A percentile compares a stretch with the other conserved stretches of the same genome.
phyloP scores from a whole-genome alignment of 2,888 invertebrate genomes.

The Chaetogeoica ovagalla region DNA sequence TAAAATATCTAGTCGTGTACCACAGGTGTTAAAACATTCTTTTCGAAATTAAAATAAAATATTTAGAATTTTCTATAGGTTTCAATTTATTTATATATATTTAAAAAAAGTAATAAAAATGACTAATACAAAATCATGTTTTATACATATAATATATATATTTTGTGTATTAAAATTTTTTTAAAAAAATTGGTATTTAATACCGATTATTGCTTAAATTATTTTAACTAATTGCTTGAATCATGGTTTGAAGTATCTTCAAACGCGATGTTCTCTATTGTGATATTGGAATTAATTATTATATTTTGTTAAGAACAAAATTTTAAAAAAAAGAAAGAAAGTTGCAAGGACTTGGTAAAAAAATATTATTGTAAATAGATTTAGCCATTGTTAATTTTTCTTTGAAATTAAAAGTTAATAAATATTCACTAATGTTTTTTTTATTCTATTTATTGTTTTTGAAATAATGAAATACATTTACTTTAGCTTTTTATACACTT shows the following conservation, averaged over 20 bases:
- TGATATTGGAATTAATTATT: slow-evolving; percentile 49
- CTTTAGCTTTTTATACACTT: slow-evolving; percentile 13
- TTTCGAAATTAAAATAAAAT: slow-evolving; percentile 40
- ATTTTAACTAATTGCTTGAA: slow-evolving; percentile 47
- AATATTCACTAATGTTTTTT: slow-evolving; percentile 37
- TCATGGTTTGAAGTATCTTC: slow-evolving; percentile 21
- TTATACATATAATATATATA: slow-evolving; percentile 8
- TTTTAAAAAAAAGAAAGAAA: slow-evolving; percentile 5
- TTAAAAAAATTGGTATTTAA: slow-evolving; percentile 34
- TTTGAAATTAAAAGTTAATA: slow-evolving; percentile 39
- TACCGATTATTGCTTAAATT: slow-evolving; percentile 40
- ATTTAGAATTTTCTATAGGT: slow-evolving; percentile 39
- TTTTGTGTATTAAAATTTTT: slow-evolving; percentile 14
- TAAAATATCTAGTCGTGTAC: slow-evolving; percentile 50
- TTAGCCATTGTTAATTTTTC: slow-evolving; percentile 45
- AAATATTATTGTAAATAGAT: slow-evolving; percentile 37
- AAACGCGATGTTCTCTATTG: slow-evolving; percentile 46
- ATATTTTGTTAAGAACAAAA: slow-evolving; percentile 50
- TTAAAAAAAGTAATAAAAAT: slow-evolving; percentile 16
- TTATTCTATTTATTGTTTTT: slow-evolving; percentile 2
- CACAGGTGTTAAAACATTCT: slow-evolving; percentile 28
- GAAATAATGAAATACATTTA: slow-evolving; percentile 11
- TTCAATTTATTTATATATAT: slow-evolving; percentile 45
- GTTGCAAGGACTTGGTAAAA: slow-evolving; percentile 31
- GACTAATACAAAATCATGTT: slow-evolving; percentile 29